A percentile compares a stretch with the other conserved stretches of the same genome.
phyloP scores from a whole-genome alignment of 2,888 invertebrate species.

The Atrina japonica region DNA sequence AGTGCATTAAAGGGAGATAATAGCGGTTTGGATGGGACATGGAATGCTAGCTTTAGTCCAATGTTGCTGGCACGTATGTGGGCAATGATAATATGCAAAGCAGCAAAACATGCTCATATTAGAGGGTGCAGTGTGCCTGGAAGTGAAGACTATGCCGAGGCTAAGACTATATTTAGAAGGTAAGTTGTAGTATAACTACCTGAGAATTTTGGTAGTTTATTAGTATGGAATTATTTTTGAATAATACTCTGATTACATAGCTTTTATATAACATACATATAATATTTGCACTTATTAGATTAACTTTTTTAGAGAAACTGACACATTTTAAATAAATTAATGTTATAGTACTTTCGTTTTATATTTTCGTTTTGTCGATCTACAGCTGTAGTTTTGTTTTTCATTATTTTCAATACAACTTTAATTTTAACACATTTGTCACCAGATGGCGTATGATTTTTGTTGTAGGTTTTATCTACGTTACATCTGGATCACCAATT shows the following conservation, averaged over 20 bases:
- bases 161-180: constrained; percentile 66
- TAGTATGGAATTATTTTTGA: too few species aligned
- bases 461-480: too few species aligned
- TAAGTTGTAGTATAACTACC: constrained; percentile 33
- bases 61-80: constrained; percentile 65
- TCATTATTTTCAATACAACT: too few species aligned
- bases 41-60: constrained; percentile 72
- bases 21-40: constrained; percentile 56
- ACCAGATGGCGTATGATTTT: too few species aligned
- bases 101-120: constrained; percentile 53
- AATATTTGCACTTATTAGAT: too few species aligned
- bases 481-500: too few species aligned
- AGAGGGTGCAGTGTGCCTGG: constrained; percentile 50
- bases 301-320: too few species aligned
- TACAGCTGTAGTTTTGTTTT: neutral
- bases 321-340: neutral
- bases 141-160: constrained; percentile 55
- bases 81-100: constrained; percentile 63
- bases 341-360: neutral
- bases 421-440: neutral
- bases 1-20: constrained; percentile 35
- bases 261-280: too few species aligned
- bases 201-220: too few species aligned
- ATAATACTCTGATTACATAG: too few species aligned
- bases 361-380: neutral